Base-by-base conservation (phyloP, 2,113 vertebrate genomes). In the Tinamus guttatus region DNA sequence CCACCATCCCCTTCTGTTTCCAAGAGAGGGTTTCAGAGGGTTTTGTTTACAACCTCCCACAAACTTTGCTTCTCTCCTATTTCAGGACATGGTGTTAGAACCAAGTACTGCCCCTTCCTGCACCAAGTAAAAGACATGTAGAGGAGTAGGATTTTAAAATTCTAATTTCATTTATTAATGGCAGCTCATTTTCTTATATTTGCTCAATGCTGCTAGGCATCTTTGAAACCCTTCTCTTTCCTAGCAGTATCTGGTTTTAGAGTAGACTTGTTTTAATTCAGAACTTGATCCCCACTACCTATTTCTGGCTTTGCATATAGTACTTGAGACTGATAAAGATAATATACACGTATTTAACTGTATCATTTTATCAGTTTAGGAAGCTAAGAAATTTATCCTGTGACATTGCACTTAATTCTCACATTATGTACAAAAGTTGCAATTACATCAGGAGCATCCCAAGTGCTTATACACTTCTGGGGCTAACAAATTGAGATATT, bases 71-170 rank as follows among this genome's bases (percentile, higher is more conserved):
- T 49, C 47, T 24, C 64, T 73, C 63, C 63, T 13, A 3, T 47
- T 34, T n/a, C 32, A 5, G 9, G 34, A 34, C n/a, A 4, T 32
- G 27, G 20, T 2, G 5, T 15, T n/a, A 3, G 18, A 25, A 4
- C 2, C 1, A 34, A n/a, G 47, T 20, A 25, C 16, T n/a, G 6
- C 24, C 34, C 60, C 34, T 4, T 11, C 1, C 0, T 47, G 49
- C 9, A 22, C 49, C 25, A 12, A 7, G 8, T 16, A 34, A 54
- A 60, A 24, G 19, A 34, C 28, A 25, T 32, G 27, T 5, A 49
- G 30, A 65, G 30, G 87, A 47, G 64, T 5, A 11, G 54, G 54
- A 56, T 30, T 56, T 30, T 56, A 30, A 30, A 56, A 56, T 56
- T 56, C 30, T 56, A 54, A 28, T 13, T 54, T 54, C 28, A 21